Evolutionary conservation across 2,888 invertebrate species (phyloP).

Genomic region (Exephanes ischioxanthus): DNA sequence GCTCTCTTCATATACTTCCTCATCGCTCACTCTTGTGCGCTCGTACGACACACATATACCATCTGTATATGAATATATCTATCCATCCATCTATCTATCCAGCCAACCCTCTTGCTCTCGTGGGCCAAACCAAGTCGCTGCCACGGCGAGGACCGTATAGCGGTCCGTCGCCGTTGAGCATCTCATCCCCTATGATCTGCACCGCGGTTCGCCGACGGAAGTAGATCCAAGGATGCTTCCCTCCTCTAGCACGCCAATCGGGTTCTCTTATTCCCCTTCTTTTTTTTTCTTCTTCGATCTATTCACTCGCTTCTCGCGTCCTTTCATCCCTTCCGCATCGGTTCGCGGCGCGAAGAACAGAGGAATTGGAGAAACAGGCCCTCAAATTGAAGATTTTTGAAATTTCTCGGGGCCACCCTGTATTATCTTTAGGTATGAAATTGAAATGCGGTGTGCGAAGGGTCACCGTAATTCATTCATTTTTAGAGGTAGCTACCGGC

Average conservation of each 20-base stretch:
- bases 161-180: background rate
- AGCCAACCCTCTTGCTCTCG: constrained; percentile 40
- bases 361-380: background rate
- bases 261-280: constrained; percentile 24
- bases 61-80: background rate
- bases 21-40: constrained; percentile 24
- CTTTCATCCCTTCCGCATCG: background rate
- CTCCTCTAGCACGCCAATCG: constrained; percentile 42
- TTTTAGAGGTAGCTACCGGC: too few relatives aligned
- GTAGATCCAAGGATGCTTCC: constrained; percentile 47
- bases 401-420: too few relatives aligned
- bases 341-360: background rate
- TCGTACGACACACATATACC: constrained; percentile 5
- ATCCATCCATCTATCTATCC: background rate
- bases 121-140: constrained; percentile 51
- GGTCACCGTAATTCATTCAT: too few relatives aligned
- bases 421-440: too few relatives aligned
- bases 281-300: constrained; percentile 26
- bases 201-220: constrained; percentile 18
- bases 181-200: constrained; percentile 51
- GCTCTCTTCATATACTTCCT: constrained; percentile 63
- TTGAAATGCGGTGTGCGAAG: too few relatives aligned
- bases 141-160: constrained; percentile 33
- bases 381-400: too few relatives aligned
- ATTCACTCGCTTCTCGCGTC: background rate